Base-by-base conservation (phyloP, 2,113 vertebrate species). In the Grantiella picta region DNA sequence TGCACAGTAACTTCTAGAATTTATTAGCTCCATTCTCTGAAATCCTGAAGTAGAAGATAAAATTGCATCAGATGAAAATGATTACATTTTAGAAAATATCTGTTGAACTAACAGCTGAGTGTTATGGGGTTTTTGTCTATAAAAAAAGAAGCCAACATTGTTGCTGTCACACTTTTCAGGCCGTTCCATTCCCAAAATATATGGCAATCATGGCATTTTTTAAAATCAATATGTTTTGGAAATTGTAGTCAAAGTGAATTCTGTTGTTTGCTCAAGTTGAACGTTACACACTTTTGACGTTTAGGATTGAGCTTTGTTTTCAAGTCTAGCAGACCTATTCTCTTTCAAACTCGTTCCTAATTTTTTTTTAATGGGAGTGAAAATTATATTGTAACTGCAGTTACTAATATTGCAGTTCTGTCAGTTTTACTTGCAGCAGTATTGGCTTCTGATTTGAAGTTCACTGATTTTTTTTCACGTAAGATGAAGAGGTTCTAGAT, bases 111-210 rank as follows among this genome's bases (percentile, higher is more conserved):
- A 59, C 15, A 50, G 23, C 31, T 65, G 15, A 40, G 10, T 18
- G 22, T 61, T 12, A n/a, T 21, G 10, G 6, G 0, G 0, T 2
- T 66, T 72, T 63, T 83, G 59, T 15, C 12, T 44, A 35, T 47
- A 36, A 36, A 10, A 10, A 68, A 40, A 33, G 3, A 12, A 54
- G 28, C 7, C 16, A 66, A 8, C 25, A 63, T 27, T 87, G 15
- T 15, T 65, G 6, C 45, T 70, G 22, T 57, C 25, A 63, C 27
- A 24, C 11, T 71, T 68, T 69, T 2, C 17, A 86, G 50, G 13
- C 16, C 29, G 25, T 72, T 85, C 78, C 5, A 22, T 64, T 82
- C 24, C 40, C 44, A 21, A 90, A 82, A 56, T 27, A 19, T 21
- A 56, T 56, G 4, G 16, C 36, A 56, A 28, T 50, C 1, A 2